Percentiles rank a stretch among this genome's conserved stretches.
These are phyloP conservation scores for Hypomesus transpacificus DNA, from an alignment of 2,113 vertebrate species.

Conservation along the genomic window DNA sequence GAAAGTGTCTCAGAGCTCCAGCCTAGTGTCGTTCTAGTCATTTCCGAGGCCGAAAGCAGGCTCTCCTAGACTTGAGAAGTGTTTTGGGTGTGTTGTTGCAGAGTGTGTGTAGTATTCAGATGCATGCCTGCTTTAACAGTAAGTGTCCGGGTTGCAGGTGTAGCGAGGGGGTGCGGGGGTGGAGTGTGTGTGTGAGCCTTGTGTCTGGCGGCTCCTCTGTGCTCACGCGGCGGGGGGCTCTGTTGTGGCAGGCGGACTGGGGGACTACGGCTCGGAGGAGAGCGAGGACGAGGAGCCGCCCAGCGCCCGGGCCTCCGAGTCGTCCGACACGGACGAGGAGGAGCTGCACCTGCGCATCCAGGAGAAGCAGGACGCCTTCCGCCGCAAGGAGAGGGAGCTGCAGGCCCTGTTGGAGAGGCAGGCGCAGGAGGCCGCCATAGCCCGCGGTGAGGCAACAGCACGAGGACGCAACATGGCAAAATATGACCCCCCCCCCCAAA, in stretches of 20 bases:
- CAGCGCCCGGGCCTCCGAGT: conserved; percentile 89
- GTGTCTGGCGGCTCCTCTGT: conserved; percentile 24
- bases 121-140: conserved; percentile 22
- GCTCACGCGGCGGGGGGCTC: conserved; percentile 72
- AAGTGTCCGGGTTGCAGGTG: too few relatives aligned
- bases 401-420: conserved; percentile 88
- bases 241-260: conserved; percentile 97
- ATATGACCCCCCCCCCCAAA: too few relatives aligned
- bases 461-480: too few relatives aligned
- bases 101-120: conserved; percentile 33
- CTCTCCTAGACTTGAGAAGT: conserved; percentile 6
- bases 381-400: conserved; percentile 92
- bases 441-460: conserved; percentile 53
- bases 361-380: conserved; percentile 98
- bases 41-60: too few relatives aligned
- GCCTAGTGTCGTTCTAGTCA: conserved; percentile 6
- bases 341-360: conserved; percentile 92
- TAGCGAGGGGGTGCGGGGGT: conserved; percentile 17
- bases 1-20: not conserved
- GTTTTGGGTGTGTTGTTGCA: not conserved
- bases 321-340: conserved; percentile 97
- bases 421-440: conserved; percentile 77
- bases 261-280: conserved; percentile 97
- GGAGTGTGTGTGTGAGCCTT: conserved; percentile 31
- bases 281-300: conserved; percentile 88